These are phyloP conservation scores for Xiphydria camelus DNA, from an alignment of 2,888 invertebrate genomes.

Conservation along the genomic window DNA sequence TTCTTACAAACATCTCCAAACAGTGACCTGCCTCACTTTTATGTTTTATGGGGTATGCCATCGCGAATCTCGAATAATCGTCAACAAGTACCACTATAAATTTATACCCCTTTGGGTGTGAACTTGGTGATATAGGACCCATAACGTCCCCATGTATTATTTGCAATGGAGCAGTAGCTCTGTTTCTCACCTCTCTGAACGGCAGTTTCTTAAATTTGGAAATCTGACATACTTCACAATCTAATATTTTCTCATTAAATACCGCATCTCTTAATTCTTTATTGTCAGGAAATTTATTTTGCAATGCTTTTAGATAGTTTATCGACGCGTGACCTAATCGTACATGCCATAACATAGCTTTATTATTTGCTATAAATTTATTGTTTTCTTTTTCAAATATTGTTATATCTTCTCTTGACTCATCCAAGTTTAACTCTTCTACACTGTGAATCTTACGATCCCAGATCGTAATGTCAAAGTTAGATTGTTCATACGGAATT, in stretches of 20 bases:
- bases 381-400: conserved; percentile 1
- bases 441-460: conserved; percentile 15
- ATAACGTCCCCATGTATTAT: conserved; percentile 29
- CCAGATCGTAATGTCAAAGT: conserved; percentile 15
- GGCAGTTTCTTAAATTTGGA: conserved; percentile 15
- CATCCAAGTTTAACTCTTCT: conserved; percentile 14
- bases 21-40: conserved; percentile 22
- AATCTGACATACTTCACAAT: conserved; percentile 13
- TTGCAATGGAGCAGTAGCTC: conserved; percentile 22
- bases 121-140: conserved; percentile 21
- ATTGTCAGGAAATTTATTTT: conserved; percentile 18
- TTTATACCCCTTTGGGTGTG: conserved; percentile 21
- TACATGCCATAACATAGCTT: conserved; percentile 6
- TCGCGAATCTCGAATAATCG: conserved; percentile 28
- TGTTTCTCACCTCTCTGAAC: conserved; percentile 13
- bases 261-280: conserved; percentile 9
- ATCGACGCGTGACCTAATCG: conserved; percentile 5
- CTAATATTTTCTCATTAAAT: conserved; percentile 15
- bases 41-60: conserved; percentile 24
- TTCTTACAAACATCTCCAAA: conserved; percentile 19
- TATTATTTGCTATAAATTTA: conserved; percentile 8
- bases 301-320: too few species aligned
- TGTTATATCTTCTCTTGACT: conserved; percentile 11
- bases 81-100: conserved; percentile 26
- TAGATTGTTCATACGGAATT: conserved; percentile 4